Evolutionary conservation across 2,888 invertebrate genomes (phyloP), one percentile per base, ranked within the genome.

Genomic region (Torymus aiolomorphi): DNA sequence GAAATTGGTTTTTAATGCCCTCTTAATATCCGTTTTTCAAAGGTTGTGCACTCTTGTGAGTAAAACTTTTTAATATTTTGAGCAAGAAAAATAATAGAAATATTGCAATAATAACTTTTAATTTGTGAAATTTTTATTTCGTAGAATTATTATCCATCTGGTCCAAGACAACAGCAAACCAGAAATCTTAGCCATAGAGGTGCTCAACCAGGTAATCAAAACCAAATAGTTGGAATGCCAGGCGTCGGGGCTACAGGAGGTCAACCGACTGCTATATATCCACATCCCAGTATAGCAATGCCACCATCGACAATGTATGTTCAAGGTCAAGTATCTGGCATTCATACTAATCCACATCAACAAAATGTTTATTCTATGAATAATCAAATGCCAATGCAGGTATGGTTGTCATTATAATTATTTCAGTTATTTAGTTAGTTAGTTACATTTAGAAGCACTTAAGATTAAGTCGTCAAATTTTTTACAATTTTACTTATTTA

Each of bases 121-220:
- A 65, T 49, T 8, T 10, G 4, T 51, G 24, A 56, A 13, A 51
- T 65, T 8, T 11, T 12, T 65, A 66, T 51, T 59, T 57, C 10
- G 13, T 80, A 86, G 87, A 84, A 83, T 74, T 89, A 86, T 81
- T 89, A 86, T 79, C 80, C 77, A 80, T 24, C 85, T 56, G 86
- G 86, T 71, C 86, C 87, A 11, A 87, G 90, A 81, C 86, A 86
- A 2, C 89, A 88, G 78, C 88, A 87, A 67, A 85, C 87, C 20
- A 85, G 89, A 78, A 85, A 85, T 78, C 83, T 89, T 31, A 85
- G 80, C 76, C 90, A 90, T 78, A 86, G 90, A 82, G 85, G 85
- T 59, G 86, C 85, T 69, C 89, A 88, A 77, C 84, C 86, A 12
- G 86, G 85, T 42, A 78, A 70, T 62, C 80, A 77, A 65, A 63